Conservation (phyloP, 2,888 invertebrate species). For the Rhyacophila evoluta region DNA sequence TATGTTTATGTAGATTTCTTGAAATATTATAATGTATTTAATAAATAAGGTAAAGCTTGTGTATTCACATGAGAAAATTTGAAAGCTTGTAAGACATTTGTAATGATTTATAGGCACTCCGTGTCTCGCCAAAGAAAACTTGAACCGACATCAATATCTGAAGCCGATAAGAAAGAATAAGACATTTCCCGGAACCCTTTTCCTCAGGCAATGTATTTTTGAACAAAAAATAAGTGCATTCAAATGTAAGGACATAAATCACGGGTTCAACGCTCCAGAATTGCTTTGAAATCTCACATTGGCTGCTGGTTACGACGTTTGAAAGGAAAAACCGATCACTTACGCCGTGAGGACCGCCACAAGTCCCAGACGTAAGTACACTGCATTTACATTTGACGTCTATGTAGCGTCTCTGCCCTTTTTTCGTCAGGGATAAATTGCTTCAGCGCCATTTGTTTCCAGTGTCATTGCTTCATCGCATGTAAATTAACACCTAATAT, state of each 20-base stretch:
- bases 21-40: no score
- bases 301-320: conserved; percentile 52
- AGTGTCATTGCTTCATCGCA: no score
- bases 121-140: neutral
- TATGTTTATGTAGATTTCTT: no score
- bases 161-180: conserved; percentile 23
- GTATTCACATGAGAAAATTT: no score
- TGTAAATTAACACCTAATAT: no score
- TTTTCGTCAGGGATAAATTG: no score
- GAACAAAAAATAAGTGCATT: conserved; percentile 52
- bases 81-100: neutral
- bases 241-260: conserved; percentile 54
- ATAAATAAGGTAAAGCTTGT: no score
- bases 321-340: conserved; percentile 54
- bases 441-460: neutral
- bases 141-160: conserved; percentile 22
- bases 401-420: neutral
- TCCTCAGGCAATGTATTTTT: conserved; percentile 44
- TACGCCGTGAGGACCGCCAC: conserved; percentile 44
- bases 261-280: conserved; percentile 47
- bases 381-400: conserved; percentile 30
- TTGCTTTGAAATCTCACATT: conserved; percentile 48
- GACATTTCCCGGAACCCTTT: conserved; percentile 40
- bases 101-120: neutral
- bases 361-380: conserved; percentile 18